Evolutionary conservation across 2,113 vertebrate species (phyloP).

Genomic region (Oryzias woworae): DNA sequence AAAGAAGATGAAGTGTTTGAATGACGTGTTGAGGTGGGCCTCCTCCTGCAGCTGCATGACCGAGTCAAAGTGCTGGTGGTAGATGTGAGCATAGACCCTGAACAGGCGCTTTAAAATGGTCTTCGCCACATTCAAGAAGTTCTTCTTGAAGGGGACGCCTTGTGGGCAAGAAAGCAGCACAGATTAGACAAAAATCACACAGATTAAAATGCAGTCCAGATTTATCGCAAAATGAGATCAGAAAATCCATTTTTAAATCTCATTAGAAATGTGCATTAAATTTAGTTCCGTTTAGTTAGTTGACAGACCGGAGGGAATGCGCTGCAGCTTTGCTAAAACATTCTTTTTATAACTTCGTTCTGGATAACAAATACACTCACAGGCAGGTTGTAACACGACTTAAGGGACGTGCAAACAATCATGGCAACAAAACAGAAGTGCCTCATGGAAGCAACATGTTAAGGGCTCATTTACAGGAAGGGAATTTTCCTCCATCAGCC

Average conservation of each 20-base stretch:
- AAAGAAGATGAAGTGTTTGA: slow-evolving; percentile 99
- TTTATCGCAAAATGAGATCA: no score
- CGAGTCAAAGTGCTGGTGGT: slow-evolving; percentile 97
- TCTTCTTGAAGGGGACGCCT: slow-evolving; percentile 95
- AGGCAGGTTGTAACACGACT: slow-evolving; percentile 30
- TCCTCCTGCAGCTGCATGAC: slow-evolving; percentile 97
- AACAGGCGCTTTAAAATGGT: slow-evolving; percentile 97
- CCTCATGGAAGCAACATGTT: slow-evolving; percentile 1
- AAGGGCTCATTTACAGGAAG: not conserved
- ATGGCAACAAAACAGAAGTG: not conserved
- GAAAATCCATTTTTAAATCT: no score
- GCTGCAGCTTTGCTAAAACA: not conserved
- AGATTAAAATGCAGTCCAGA: not conserved
- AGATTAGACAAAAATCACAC: not conserved
- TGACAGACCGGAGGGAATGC: not conserved
- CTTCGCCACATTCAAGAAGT: slow-evolving; percentile 97
- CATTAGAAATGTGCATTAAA: no score
- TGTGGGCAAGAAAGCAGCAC: not conserved
- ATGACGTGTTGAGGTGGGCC: slow-evolving; percentile 96
- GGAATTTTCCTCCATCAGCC: not conserved
- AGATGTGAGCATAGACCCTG: slow-evolving; percentile 94
- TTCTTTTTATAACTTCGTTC: not conserved
- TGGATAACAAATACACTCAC: not conserved
- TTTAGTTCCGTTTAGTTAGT: not conserved
- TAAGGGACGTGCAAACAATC: slow-evolving; percentile 27